Base-by-base conservation (phyloP, 1,140 invertebrate species). In the Diorhabda elongata region DNA sequence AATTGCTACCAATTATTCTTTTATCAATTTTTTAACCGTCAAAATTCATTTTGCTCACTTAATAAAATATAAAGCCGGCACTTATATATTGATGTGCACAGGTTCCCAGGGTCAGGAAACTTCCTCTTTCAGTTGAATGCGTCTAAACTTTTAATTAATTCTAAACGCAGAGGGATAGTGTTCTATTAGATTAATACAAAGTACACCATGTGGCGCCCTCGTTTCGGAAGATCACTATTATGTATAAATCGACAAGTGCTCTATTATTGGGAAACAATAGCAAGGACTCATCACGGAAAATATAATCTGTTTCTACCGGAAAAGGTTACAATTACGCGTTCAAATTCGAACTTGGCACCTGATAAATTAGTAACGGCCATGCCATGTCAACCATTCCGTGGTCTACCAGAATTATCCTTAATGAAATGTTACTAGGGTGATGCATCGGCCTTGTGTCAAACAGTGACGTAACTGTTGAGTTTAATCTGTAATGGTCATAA, bases 81-180 rank as follows among this genome's bases (percentile, higher is more conserved):
- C 63, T 56, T 26, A 26, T 57, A 26, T 3, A 64, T n/a, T 45
- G 44, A 64, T 56, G 45, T 5, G 41, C 44, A 2, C 8, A 26
- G 44, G 44, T 64, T 64, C 63, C 63, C 63, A 64, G n/a, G 42
- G 63, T 45, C 42, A 64, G 42, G 64, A 52, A 65, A 42, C 47
- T 52, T 56, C 7, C 42, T 56, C 43, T 56, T 44, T 64, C 63
- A 64, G 63, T 64, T 57, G 66, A 64, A 66, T 65, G 56, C 67
- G 70, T 74, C 70, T 69, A 69, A 67, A 71, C 69, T 75, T 72
- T 69, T 75, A 76, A 76, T 76, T 76, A 76, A 76, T 76, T 74
- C 69, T 69, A 67, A 71, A 72, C 73, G 66, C 64, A 64, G 69
- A 72, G 73, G 72, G 74, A 74, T 74, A 76, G 70, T 75, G 75